These are phyloP conservation scores for Argyrosomus regius DNA, from an alignment of 2,797 vertebrate species.

Conservation along the genomic window DNA sequence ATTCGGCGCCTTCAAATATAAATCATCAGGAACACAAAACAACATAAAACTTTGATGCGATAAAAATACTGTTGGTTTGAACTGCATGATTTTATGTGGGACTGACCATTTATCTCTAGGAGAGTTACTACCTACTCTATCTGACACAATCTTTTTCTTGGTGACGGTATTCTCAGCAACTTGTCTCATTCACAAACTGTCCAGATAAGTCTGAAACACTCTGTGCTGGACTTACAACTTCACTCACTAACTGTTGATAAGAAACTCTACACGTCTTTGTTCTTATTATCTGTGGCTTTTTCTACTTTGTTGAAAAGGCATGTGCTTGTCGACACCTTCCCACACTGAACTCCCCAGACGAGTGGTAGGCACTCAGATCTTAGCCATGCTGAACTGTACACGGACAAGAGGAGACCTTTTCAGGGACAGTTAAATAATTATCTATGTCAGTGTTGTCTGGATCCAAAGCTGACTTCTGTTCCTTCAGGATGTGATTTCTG, in stretches of 20 bases:
- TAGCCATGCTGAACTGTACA: not conserved
- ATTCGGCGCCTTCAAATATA: too few species aligned
- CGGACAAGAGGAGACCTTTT: not conserved
- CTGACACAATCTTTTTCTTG: not conserved
- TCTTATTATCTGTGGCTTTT: too few species aligned
- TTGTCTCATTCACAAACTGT: slow-evolving; percentile 8
- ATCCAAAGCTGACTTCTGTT: not conserved
- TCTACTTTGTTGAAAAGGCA: too few species aligned
- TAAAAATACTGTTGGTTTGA: too few species aligned
- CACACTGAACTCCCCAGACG: not conserved
- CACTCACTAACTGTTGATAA: not conserved
- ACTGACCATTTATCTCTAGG: not conserved
- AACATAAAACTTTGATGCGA: too few species aligned
- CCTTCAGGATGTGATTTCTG: slow-evolving; percentile 2
- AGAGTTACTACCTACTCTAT: not conserved
- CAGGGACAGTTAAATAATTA: not conserved
- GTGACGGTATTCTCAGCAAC: not conserved
- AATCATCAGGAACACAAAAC: too few species aligned
- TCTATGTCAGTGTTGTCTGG: not conserved
- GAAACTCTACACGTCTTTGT: not conserved
- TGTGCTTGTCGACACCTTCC: too few species aligned
- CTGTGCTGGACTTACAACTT: not conserved
- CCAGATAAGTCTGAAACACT: slow-evolving; percentile 15
- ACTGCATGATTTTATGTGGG: too few species aligned
- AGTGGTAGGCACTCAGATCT: too few species aligned